Percentiles rank a stretch among this genome's conserved stretches.
Conservation (phyloP, 2,113 vertebrate species). For the Microcebus jonahi region DNA sequence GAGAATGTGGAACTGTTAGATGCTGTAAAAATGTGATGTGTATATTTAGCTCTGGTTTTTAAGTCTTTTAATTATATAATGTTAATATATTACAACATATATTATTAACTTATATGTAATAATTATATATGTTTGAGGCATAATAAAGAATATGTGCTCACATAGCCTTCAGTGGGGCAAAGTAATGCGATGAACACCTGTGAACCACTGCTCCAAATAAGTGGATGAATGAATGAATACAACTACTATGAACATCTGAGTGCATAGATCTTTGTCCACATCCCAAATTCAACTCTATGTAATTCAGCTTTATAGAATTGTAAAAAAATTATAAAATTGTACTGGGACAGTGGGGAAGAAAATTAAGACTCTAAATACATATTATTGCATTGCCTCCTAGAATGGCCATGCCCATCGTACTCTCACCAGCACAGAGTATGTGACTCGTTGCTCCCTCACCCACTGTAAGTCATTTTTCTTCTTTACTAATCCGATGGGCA, state of each 20-base stretch:
- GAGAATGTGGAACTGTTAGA: background rate
- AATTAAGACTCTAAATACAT: fast-evolving
- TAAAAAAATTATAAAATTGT: too few relatives aligned
- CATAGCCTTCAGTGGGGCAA: fast-evolving
- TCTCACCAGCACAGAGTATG: background rate
- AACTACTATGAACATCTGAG: background rate
- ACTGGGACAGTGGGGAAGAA: background rate
- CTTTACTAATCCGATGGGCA: background rate
- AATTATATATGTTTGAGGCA: too few relatives aligned
- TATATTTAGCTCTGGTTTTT: background rate
- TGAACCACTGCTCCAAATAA: background rate
- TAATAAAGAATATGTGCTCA: background rate
- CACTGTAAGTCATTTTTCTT: background rate
- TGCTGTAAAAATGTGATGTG: background rate
- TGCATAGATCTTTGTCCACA: background rate
- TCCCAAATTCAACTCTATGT: background rate
- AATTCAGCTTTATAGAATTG: fast-evolving
- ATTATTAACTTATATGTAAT: too few relatives aligned
- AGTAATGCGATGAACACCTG: background rate
- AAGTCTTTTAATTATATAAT: background rate
- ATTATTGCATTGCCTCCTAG: fast-evolving
- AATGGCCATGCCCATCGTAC: fast-evolving
- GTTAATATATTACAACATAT: too few relatives aligned
- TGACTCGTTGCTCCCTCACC: fast-evolving
- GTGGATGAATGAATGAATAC: background rate